Evolutionary conservation across 2,797 vertebrate genomes (phyloP).

Genomic region (Hyperoplus lanceolatus): DNA sequence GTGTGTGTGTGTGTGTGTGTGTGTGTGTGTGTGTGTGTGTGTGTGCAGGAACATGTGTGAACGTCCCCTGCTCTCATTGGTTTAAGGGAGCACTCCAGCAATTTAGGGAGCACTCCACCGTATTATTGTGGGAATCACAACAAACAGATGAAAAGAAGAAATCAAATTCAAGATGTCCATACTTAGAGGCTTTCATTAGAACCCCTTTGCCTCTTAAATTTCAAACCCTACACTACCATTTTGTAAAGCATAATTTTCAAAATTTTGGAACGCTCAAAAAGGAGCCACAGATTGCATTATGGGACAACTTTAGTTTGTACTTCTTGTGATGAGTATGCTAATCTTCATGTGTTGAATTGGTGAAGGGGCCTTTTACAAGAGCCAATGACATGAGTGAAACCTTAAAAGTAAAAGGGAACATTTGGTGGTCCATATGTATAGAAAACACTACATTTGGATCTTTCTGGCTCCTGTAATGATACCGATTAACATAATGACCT

Average conservation of each 20-base stretch:
- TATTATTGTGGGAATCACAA: not conserved
- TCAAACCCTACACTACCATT: not conserved
- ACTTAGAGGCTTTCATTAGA: not conserved
- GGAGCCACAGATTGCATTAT: not conserved
- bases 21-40: not conserved
- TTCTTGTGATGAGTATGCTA: not conserved
- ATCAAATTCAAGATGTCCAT: not conserved
- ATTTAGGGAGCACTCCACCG: not conserved
- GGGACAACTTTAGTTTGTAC: not conserved
- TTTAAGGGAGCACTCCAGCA: not conserved
- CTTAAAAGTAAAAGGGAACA: constrained; percentile 2
- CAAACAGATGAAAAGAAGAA: not conserved
- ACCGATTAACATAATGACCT: constrained; percentile 50
- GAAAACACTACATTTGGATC: constrained; percentile 29
- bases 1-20: not conserved
- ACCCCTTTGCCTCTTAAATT: not conserved
- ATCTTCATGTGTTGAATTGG: not conserved
- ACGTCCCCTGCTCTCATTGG: not conserved
- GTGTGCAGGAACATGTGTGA: not conserved
- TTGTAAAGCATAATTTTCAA: not conserved
- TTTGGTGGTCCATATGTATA: not conserved
- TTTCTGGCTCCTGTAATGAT: constrained; percentile 44
- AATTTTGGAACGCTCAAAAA: not conserved
- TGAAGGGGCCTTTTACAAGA: not conserved
- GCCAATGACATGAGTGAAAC: not conserved